Evolutionary conservation across 2,113 vertebrate species (phyloP).

Genomic region (Cichladusa arquata): DNA sequence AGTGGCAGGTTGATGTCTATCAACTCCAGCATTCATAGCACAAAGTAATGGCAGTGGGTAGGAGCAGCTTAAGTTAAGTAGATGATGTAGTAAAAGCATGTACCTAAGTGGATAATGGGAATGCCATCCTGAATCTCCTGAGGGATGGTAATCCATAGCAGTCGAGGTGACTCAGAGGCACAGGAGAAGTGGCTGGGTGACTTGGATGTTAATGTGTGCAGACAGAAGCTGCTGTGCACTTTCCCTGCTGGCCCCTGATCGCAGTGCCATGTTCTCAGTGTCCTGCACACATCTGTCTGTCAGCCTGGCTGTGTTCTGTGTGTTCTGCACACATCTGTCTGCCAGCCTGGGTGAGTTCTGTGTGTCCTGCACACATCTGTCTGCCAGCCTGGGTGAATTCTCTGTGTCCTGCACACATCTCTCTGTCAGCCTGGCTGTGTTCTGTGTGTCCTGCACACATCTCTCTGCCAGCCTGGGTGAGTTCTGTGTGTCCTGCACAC

Average conservation of each 20-base stretch:
- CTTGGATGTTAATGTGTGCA: constrained; percentile 19
- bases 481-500: not conserved
- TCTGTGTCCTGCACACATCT: not conserved
- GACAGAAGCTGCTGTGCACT: not conserved
- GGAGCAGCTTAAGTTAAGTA: not conserved
- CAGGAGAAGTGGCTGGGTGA: not conserved
- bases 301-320: not conserved
- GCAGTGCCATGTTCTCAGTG: fast-evolving
- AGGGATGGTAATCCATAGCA: constrained; percentile 14
- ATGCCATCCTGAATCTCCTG: constrained; percentile 16
- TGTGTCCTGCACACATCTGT: not conserved
- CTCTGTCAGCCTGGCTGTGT: not conserved
- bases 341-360: not conserved
- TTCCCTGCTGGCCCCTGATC: not conserved
- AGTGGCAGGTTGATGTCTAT: not conserved
- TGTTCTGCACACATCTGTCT: not conserved
- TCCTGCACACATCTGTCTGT: not conserved
- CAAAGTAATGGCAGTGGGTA: not conserved
- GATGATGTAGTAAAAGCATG: constrained; percentile 16
- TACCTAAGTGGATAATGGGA: constrained; percentile 53
- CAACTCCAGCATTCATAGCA: not conserved
- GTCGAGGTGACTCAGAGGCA: not conserved
- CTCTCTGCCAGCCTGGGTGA: not conserved
- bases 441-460: not conserved
- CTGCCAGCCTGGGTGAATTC: not conserved